Evolutionary conservation across 2,113 vertebrate species (phyloP), one percentile per base, ranked within the genome.

Genomic region (Lophius piscatorius): DNA sequence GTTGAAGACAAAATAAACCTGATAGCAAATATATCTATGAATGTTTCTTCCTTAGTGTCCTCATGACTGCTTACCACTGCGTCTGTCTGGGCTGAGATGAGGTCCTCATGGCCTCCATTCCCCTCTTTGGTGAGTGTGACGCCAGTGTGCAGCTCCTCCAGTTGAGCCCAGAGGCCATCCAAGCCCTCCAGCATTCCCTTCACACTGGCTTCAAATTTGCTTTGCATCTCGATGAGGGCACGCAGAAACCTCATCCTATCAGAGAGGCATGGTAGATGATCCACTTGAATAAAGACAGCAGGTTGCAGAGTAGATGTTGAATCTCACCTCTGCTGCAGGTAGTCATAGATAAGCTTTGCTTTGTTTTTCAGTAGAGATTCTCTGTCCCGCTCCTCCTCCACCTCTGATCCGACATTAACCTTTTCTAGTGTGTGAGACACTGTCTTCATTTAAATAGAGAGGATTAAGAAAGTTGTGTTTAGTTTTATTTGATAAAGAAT

Each of bases 261-360:
- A 52, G 31, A 60, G 35, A 50, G 14, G n/a, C 24, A 11, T 0
- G 6, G 7, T 14, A 8, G 20, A 24, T 3, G 35, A 31, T 63
- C 9, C 12, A 16, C 14, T 33, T 16, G 12, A 63, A 39, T 14
- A 34, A 11, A 26, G 14, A 14, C 21, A 17, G 9, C 18, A 0
- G 12, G 22, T 2, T 8, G 10, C 9, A 24, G 24, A 10, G 21
- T 16, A 1, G n/a, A 23, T 18, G 44, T 3, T 0, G 49, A 13
- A 4, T 11, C 60, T 90, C 42, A 90, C 91, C 91, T 90, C 57
- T 88, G 68, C 63, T 85, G 81, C 28, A 92, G 81, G 59, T 90
- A 91, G 20, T 14, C 47, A 41, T n/a, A 28, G 56, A 90, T 60
- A 20, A 78, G 50, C 36, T 74, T 81, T 35, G 90, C 52, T 54